Percentiles rank a stretch among this genome's conserved stretches.
Conservation (phyloP, 2,113 vertebrate genomes). For the Brienomyrus brachyistius region DNA sequence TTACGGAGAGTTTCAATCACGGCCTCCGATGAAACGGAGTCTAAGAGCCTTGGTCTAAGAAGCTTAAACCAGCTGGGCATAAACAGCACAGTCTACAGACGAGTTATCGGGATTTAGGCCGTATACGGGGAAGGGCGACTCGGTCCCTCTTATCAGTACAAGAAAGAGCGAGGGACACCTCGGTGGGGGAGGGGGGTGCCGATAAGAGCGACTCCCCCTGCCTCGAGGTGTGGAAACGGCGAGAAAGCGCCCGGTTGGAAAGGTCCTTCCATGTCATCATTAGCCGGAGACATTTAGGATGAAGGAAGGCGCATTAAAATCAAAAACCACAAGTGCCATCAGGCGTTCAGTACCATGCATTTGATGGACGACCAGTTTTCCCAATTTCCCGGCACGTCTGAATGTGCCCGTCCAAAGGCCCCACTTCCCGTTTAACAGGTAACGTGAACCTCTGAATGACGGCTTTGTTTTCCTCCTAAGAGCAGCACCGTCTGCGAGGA, state of each 20-base stretch:
- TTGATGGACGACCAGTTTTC: neutral
- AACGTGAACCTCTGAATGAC: constrained; percentile 35
- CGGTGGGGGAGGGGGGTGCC: too few relatives aligned
- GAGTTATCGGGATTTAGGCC: neutral
- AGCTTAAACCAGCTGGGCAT: neutral
- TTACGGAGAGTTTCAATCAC: neutral
- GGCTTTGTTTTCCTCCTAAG: constrained; percentile 39
- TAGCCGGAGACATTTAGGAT: neutral
- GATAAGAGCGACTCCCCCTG: neutral
- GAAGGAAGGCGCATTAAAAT: neutral
- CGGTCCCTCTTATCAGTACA: neutral
- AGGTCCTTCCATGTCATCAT: neutral
- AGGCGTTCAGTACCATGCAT: neutral
- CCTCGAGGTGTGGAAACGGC: neutral
- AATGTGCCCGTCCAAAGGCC: neutral
- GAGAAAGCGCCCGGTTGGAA: neutral
- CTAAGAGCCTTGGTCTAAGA: neutral
- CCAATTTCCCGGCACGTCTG: neutral
- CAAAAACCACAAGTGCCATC: neutral
- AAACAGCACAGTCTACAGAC: neutral
- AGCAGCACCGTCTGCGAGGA: constrained; percentile 58
- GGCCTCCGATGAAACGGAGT: neutral
- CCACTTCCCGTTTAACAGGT: constrained; percentile 34
- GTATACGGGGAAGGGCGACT: neutral
- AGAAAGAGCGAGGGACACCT: neutral